phyloP scores from a whole-genome alignment of 2,113 vertebrate species.

The Brachyhypopomus gauderio region DNA sequence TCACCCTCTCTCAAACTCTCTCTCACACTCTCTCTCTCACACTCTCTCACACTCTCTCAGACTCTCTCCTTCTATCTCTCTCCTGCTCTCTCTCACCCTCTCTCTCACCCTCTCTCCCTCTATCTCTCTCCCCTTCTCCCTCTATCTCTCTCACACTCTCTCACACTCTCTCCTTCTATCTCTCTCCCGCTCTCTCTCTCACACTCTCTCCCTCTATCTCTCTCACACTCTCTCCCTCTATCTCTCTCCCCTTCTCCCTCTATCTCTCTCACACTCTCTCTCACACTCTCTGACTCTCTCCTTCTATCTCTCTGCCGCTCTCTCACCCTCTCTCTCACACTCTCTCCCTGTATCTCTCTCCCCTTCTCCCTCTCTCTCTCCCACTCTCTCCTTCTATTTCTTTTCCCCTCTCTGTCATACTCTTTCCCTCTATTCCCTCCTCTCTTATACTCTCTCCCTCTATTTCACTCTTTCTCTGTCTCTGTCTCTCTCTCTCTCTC shows the following conservation, averaged over 20 bases:
- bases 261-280: slow-evolving; percentile 43
- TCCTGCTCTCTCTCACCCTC: slow-evolving; percentile 10
- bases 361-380: not conserved
- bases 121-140: not conserved
- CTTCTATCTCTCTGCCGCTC: not conserved
- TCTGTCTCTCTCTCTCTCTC: slow-evolving; percentile 37
- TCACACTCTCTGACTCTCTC: too few relatives aligned
- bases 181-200: too few relatives aligned
- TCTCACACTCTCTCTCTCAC: not conserved
- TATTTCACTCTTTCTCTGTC: too few relatives aligned
- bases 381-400: not conserved
- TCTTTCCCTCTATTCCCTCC: not conserved
- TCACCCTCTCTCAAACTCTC: not conserved
- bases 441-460: not conserved
- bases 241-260: too few relatives aligned
- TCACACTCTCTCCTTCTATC: not conserved
- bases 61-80: not conserved
- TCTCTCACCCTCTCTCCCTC: slow-evolving; percentile 11
- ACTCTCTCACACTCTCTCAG: not conserved
- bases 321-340: slow-evolving; percentile 26
- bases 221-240: not conserved
- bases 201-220: not conserved
- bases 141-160: not conserved
- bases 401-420: too few relatives aligned
- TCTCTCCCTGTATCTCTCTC: not conserved